Evolutionary conservation across 2,113 vertebrate genomes (phyloP).

Genomic region (Gopherus flavomarginatus): DNA sequence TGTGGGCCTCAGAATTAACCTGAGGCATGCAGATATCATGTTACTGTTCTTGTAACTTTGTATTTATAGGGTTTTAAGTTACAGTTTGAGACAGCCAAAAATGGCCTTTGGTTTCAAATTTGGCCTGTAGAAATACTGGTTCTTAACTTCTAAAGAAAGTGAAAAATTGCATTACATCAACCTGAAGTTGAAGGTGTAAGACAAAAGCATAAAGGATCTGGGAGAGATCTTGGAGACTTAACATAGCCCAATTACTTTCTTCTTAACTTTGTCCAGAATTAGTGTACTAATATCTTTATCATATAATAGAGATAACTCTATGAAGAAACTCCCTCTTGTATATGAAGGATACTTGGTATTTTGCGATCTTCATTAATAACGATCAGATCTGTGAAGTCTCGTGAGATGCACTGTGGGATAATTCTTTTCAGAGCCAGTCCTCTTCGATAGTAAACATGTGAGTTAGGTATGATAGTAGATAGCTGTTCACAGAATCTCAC

Average conservation of each 20-base stretch:
- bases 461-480: slow-evolving; percentile 90
- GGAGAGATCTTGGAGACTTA: neutral
- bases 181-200: neutral
- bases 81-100: neutral
- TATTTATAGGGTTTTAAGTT: neutral
- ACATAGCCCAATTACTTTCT: neutral
- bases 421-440: slow-evolving; percentile 95
- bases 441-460: slow-evolving; percentile 95
- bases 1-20: neutral
- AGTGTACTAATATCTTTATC: neutral
- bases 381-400: slow-evolving; percentile 93
- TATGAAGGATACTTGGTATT: slow-evolving; percentile 93
- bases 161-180: neutral
- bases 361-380: slow-evolving; percentile 96
- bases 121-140: neutral
- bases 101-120: neutral
- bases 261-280: neutral
- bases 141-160: neutral
- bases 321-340: neutral
- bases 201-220: neutral
- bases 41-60: neutral
- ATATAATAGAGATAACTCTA: neutral
- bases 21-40: neutral
- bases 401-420: slow-evolving; percentile 93
- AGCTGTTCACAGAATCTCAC: slow-evolving; percentile 93